Conservation (phyloP, 2,888 invertebrate species). For the Lepidochrysops patricia region DNA sequence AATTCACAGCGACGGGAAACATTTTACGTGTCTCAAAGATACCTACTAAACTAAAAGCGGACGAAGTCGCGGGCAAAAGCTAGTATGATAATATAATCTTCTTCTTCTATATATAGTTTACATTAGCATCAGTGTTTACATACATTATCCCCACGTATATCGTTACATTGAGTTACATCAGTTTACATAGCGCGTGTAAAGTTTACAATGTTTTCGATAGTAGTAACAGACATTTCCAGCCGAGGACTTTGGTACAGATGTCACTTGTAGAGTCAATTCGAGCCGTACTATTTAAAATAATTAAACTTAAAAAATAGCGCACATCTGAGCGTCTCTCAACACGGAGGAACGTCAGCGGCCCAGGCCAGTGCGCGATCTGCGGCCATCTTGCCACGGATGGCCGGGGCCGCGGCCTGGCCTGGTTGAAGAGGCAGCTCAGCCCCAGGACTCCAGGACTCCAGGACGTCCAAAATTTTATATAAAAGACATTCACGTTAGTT, state of each 20-base stretch:
- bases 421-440: no score
- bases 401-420: conserved; percentile 41
- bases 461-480: no score
- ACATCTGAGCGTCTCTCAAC: conserved; percentile 28
- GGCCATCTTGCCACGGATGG: conserved; percentile 43
- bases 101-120: no score
- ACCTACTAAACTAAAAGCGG: no score
- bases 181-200: background rate
- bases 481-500: no score
- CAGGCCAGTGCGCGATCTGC: conserved; percentile 37
- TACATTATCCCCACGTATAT: background rate
- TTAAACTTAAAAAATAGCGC: conserved; percentile 13
- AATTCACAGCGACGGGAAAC: no score
- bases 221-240: background rate
- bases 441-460: no score
- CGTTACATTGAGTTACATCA: background rate
- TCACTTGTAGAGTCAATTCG: conserved; percentile 2
- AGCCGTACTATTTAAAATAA: background rate
- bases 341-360: conserved; percentile 30
- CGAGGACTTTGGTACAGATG: background rate
- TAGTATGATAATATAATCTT: no score
- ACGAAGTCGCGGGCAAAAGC: no score
- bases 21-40: no score
- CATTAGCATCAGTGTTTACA: background rate
- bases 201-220: background rate